Percentiles rank a stretch among this genome's conserved stretches.
Conservation (phyloP, 2,888 invertebrate species). For the Gnatocerus cornutus region DNA sequence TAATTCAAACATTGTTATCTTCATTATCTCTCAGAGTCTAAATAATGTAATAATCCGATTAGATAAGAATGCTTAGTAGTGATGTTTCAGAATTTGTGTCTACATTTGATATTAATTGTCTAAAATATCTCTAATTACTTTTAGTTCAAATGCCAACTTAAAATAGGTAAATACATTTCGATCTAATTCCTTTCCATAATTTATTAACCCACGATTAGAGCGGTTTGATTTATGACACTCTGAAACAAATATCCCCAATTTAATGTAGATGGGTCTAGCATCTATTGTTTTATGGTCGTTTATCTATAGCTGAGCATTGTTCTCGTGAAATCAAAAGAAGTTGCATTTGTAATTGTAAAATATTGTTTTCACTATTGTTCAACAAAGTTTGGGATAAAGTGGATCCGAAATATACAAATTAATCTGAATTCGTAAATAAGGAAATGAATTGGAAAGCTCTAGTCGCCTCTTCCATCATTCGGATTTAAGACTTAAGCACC, state of each 20-base stretch:
- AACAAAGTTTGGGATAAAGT: background rate
- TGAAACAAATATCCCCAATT: conserved; percentile 30
- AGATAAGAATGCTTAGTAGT: background rate
- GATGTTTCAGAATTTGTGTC: background rate
- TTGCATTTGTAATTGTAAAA: conserved; percentile 71
- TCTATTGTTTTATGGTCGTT: conserved; percentile 39
- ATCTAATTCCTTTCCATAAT: conserved; percentile 10
- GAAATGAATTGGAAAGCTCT: conserved; percentile 35
- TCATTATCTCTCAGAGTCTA: background rate
- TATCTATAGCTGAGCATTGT: conserved; percentile 31
- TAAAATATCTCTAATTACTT: background rate
- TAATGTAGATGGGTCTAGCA: conserved; percentile 33
- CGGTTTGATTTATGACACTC: conserved; percentile 35
- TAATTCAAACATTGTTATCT: background rate
- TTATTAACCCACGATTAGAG: conserved; percentile 30
- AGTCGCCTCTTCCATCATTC: conserved; percentile 19
- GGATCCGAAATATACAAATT: conserved; percentile 17
- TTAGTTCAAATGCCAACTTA: background rate
- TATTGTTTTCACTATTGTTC: conserved; percentile 71
- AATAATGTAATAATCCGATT: background rate
- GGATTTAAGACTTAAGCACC: conserved; percentile 19
- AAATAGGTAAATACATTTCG: conserved; percentile 15
- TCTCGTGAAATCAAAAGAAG: conserved; percentile 67
- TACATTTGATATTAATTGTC: background rate
- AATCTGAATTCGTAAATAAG: conserved; percentile 32